Conservation (phyloP, 2,113 vertebrate genomes). For the Caranx melampygus region DNA sequence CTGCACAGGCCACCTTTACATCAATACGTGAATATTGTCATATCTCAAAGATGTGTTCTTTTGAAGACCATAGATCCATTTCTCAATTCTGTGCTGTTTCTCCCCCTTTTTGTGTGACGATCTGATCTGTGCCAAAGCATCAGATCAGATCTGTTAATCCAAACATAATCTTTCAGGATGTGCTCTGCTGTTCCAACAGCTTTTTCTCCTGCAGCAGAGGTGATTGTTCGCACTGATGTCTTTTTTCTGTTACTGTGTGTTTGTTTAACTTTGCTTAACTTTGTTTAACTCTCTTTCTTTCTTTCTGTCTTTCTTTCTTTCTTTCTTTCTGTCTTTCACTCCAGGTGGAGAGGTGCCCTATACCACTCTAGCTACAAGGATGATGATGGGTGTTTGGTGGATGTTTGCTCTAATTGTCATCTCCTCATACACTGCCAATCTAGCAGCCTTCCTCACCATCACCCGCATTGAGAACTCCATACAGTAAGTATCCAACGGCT, state of each 20-base stretch:
- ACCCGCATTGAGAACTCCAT: conserved; percentile 98
- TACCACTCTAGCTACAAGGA: conserved; percentile 94
- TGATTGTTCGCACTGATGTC: not conserved
- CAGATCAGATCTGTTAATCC: conserved; percentile 54
- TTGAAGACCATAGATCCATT: not conserved
- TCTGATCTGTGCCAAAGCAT: conserved; percentile 34
- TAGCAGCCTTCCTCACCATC: conserved; percentile 99
- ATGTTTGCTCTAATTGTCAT: conserved; percentile 98
- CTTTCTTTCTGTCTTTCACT: conserved; percentile 11
- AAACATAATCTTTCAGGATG: conserved; percentile 45
- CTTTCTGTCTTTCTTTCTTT: conserved; percentile 18
- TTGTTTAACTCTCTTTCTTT: not conserved
- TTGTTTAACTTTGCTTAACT: not conserved
- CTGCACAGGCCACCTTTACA: conserved; percentile 1
- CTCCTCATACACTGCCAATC: conserved; percentile 98
- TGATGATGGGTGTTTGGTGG: conserved; percentile 99
- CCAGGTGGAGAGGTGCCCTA: conserved; percentile 98
- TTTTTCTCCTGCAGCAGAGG: conserved; percentile 11
- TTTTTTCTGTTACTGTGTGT: not conserved
- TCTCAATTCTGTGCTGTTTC: conserved; percentile 16
- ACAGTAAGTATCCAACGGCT: conserved; percentile 88
- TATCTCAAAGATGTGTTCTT: conserved; percentile 8
- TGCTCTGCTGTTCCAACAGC: conserved; percentile 25
- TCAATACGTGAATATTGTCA: conserved; percentile 1
- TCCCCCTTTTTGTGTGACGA: conserved; percentile 16